A percentile compares a stretch with the other conserved stretches of the same genome.
Evolutionary conservation across 2,113 vertebrate species (phyloP).

Genomic region (Fulmarus glacialis): DNA sequence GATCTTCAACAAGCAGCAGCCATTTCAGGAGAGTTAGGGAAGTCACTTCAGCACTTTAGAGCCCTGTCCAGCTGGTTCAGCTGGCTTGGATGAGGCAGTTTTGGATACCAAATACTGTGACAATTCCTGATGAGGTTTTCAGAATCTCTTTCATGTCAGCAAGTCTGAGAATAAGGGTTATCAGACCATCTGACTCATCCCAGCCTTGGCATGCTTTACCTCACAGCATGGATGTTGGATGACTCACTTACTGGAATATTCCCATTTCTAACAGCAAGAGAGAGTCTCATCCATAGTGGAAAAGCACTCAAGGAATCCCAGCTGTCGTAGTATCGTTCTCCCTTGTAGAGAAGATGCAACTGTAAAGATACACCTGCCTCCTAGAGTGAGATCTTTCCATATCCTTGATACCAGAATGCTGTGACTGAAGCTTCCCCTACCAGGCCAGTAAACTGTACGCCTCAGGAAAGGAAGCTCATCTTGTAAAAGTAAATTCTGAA

Average conservation of each 20-base stretch:
- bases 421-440: background rate
- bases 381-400: background rate
- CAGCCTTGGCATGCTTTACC: background rate
- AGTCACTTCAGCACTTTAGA: background rate
- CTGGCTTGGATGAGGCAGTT: background rate
- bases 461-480: background rate
- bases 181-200: slow-evolving; percentile 47
- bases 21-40: background rate
- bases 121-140: slow-evolving; percentile 12
- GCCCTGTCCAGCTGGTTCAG: background rate
- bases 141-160: slow-evolving; percentile 25
- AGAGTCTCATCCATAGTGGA: background rate
- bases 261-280: slow-evolving; percentile 3
- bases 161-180: slow-evolving; percentile 31
- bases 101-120: background rate
- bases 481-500: background rate
- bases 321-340: background rate
- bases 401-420: background rate
- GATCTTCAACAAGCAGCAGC: background rate
- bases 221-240: slow-evolving; percentile 45
- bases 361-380: background rate
- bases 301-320: slow-evolving; percentile 59
- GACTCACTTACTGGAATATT: slow-evolving; percentile 39
- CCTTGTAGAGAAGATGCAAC: background rate
- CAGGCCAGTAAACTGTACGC: background rate